Base-by-base conservation (phyloP, 2,888 invertebrate species). In the Thalpophila matura region DNA sequence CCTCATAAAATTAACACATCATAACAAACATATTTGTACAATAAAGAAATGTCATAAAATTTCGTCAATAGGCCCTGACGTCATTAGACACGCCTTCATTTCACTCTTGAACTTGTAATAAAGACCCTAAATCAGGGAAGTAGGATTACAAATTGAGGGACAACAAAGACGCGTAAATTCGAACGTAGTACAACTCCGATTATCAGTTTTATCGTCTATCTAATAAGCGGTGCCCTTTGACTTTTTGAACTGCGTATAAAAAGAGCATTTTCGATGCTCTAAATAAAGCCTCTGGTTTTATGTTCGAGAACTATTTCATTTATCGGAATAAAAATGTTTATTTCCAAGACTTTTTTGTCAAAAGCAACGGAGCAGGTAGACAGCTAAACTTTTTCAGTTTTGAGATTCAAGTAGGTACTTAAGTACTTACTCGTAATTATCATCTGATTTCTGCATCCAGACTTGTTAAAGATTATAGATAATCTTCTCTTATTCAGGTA, bases 81-180 rank as follows among this genome's bases (percentile, higher is more conserved):
- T 45, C 68, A 67, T 6, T 12, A n/a, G 49, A 45, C 47, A 40
- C 62, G 42, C 73, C 65, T n/a, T 65, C 45, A 27, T 46, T 54
- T 45, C 27, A 4, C 22, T 9, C 3, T 20, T n/a, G n/a, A 37
- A 47, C 22, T 3, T 9, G 7, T 16, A 22, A 35, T 26, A 14
- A 26, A 7, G 27, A 7, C 5, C 16, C n/a, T 42, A 20, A n/a
- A 5, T 0, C 0, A 0, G 3, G 10, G 6, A 0, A 0, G 24
- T 45, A 46, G 9, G 33, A 68, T 50, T 42, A 6, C 14, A 35
- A 54, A 20, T 72, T 27, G 22, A 20, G 24, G 61, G 38, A 16
- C 47, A 37, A 31, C 3, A 24, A 4, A n/a, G 26, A 18, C 4
- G 31, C 16, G 46, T 47, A 33, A 49, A 31, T 58, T 59, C 12